phyloP scores from a whole-genome alignment of 1,140 invertebrate genomes.

The Limonius californicus region DNA sequence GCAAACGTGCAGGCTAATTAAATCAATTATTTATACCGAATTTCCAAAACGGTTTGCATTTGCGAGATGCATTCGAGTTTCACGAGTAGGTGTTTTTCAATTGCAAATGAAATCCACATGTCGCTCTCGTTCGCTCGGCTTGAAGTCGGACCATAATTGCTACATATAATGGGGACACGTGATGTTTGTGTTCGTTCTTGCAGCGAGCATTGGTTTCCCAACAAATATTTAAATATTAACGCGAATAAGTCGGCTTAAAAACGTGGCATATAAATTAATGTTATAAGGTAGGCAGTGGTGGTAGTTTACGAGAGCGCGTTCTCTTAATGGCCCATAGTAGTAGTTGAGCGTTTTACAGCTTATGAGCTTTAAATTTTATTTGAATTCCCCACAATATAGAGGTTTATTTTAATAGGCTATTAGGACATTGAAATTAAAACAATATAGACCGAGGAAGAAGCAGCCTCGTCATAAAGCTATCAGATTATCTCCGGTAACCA shows the following conservation, averaged over 20 bases:
- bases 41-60: not conserved
- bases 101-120: conserved; percentile 1
- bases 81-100: conserved; percentile 4
- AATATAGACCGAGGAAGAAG: conserved; percentile 4
- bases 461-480: conserved; percentile 7
- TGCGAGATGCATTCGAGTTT: not conserved
- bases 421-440: conserved; percentile 14
- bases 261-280: not conserved
- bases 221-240: too few relatives aligned
- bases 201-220: too few relatives aligned
- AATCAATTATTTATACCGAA: conserved; percentile 3
- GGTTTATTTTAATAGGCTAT: conserved; percentile 6
- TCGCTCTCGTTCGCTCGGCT: too few relatives aligned
- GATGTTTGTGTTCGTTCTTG: too few relatives aligned
- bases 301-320: conserved; percentile 1
- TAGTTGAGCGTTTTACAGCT: conserved; percentile 7
- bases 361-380: conserved; percentile 11
- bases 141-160: too few relatives aligned
- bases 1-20: not conserved
- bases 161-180: too few relatives aligned
- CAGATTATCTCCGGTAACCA: conserved; percentile 12
- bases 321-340: not conserved
- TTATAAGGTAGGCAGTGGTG: not conserved
- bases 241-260: too few relatives aligned
- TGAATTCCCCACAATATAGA: conserved; percentile 13